These are phyloP conservation scores for Megaceryle torquata DNA, from an alignment of 2,113 vertebrate species.

Conservation along the genomic window DNA sequence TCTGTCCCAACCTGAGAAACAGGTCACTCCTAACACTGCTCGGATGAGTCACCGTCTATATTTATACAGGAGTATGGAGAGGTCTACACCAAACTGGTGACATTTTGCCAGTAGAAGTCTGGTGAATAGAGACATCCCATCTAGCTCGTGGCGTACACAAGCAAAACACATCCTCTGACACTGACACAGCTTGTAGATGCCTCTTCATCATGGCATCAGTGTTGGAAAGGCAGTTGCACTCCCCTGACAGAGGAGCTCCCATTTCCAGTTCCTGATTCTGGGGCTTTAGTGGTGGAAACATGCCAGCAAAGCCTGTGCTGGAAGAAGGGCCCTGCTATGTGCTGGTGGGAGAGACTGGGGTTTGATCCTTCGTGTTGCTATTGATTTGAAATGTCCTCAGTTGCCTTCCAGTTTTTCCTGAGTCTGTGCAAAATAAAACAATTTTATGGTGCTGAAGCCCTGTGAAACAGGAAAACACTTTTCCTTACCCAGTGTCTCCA, in stretches of 20 bases:
- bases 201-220: background rate
- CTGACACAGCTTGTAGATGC: rapidly evolving
- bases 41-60: background rate
- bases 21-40: background rate
- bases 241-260: background rate
- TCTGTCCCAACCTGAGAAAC: background rate
- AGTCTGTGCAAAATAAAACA: background rate
- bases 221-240: background rate
- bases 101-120: background rate
- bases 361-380: background rate
- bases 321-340: background rate
- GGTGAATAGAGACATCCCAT: background rate
- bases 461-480: background rate
- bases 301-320: background rate
- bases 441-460: background rate
- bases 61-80: background rate
- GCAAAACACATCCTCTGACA: background rate
- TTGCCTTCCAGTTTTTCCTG: background rate
- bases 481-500: background rate
- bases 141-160: rapidly evolving
- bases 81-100: background rate
- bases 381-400: background rate
- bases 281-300: background rate
- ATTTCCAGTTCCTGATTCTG: rapidly evolving
- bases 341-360: background rate